Base-by-base conservation (phyloP, 2,113 vertebrate genomes). In the Mellivora capensis region DNA sequence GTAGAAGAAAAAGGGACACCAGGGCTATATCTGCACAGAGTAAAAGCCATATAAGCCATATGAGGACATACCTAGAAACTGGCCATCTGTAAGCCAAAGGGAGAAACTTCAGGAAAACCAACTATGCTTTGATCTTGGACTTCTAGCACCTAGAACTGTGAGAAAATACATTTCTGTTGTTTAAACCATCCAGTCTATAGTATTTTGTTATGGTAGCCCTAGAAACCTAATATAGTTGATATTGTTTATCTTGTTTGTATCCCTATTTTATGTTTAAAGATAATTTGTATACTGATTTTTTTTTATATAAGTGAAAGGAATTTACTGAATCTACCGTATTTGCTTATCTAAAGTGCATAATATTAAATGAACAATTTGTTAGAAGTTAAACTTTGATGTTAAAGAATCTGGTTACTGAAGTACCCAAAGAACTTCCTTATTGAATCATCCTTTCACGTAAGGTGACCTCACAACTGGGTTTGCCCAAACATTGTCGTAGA, bases 21-120 rank as follows among this genome's bases (percentile, higher is more conserved):
- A 67, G 7, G 18, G 61, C 42, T 8, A n/a, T 0, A 1, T 18
- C 21, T n/a, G 31, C 4, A 4, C 11, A n/a, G 42, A 49, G 20
- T n/a, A 34, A 61, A 23, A 34, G 29, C 18, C 59, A 21, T 2
- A 12, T 31, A 23, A 34, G 39, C 29, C 82, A 21, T 4, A 31
- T 31, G 8, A 85, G 31, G 39, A 67, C 59, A 85, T 34, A 42
- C 25, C 15, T 31, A 83, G 57, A 83, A 42, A 57, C 23, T 77
- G 74, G 42, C 13, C 72, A 44, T 44, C 72, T 27, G 13, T 74
- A 27, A 25, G 71, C 25, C 72, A 74, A 74, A 13, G 13, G 39
- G 23, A 74, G 72, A 44, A 42, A 14, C 6, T 1, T 74, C 72
- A 74, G 39, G 39, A 44, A 29, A 44, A 42, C 13, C 72, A 27